Percentiles rank a stretch among this genome's conserved stretches.
phyloP scores from a whole-genome alignment of 2,888 invertebrate species.

The Lagria hirta region DNA sequence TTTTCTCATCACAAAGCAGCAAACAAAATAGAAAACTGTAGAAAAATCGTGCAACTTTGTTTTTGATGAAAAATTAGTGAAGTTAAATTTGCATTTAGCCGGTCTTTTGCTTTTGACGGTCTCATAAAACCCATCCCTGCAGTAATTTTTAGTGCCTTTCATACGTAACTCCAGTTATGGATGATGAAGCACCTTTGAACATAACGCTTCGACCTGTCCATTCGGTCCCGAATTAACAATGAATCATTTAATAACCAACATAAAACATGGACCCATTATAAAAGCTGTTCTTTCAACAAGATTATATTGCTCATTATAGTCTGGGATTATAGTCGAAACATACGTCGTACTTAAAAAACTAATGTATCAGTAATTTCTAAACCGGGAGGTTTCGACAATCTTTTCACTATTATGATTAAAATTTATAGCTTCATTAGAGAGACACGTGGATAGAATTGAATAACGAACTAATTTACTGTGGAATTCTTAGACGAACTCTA shows the following conservation, averaged over 20 bases:
- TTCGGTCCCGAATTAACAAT: constrained; percentile 21
- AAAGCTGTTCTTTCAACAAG: constrained; percentile 10
- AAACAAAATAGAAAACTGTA: no score
- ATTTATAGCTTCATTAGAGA: constrained; percentile 34
- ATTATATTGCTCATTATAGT: constrained; percentile 19
- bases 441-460: constrained; percentile 12
- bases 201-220: constrained; percentile 19
- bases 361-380: constrained; percentile 12
- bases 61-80: no score
- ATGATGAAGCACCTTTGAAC: constrained; percentile 21
- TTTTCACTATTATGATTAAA: constrained; percentile 26
- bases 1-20: no score
- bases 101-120: constrained; percentile 1
- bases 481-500: constrained; percentile 10
- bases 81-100: no score
- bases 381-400: constrained; percentile 19
- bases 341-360: constrained; percentile 11
- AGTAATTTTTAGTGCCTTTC: constrained; percentile 19
- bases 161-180: constrained; percentile 13
- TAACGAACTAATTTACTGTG: constrained; percentile 20
- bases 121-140: constrained; percentile 12
- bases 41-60: no score
- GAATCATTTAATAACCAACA: constrained; percentile 25
- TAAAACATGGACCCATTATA: constrained; percentile 19
- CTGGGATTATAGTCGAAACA: constrained; percentile 1